Evolutionary conservation across 2,113 vertebrate genomes (phyloP).

Genomic region (Coturnix japonica): DNA sequence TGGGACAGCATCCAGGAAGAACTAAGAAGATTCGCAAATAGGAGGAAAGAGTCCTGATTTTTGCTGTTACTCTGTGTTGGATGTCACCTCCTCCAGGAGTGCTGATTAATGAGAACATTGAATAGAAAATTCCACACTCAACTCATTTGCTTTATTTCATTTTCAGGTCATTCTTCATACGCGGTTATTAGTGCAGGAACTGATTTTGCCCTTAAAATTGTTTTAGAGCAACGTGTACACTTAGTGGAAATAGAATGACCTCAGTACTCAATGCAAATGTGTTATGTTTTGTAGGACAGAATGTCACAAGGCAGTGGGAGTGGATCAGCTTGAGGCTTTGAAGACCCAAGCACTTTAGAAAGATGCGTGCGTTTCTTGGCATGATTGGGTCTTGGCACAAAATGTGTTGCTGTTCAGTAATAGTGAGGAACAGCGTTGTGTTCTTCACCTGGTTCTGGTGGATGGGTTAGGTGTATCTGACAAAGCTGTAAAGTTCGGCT

Average conservation of each 20-base stretch:
- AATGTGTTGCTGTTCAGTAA: background rate
- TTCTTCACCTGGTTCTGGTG: background rate
- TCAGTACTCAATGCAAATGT: background rate
- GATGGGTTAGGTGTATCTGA: background rate
- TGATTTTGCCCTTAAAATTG: background rate
- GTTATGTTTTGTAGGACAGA: background rate
- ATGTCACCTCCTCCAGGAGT: background rate
- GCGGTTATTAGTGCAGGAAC: background rate
- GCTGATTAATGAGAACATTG: constrained; percentile 43
- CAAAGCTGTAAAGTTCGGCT: background rate
- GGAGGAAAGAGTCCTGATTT: constrained; percentile 17
- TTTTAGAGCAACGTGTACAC: background rate
- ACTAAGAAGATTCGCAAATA: constrained; percentile 11
- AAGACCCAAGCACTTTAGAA: background rate
- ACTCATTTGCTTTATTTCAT: background rate
- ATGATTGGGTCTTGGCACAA: background rate
- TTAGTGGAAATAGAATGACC: background rate
- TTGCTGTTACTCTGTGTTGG: background rate
- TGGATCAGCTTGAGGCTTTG: background rate
- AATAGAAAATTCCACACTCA: background rate
- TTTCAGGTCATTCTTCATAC: background rate
- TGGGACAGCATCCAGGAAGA: constrained; percentile 63
- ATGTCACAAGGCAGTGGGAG: background rate
- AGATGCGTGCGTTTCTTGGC: background rate
- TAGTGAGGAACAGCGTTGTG: background rate